Evolutionary conservation across 2,113 vertebrate species (phyloP).

Genomic region (Lethenteron camtschaticum): DNA sequence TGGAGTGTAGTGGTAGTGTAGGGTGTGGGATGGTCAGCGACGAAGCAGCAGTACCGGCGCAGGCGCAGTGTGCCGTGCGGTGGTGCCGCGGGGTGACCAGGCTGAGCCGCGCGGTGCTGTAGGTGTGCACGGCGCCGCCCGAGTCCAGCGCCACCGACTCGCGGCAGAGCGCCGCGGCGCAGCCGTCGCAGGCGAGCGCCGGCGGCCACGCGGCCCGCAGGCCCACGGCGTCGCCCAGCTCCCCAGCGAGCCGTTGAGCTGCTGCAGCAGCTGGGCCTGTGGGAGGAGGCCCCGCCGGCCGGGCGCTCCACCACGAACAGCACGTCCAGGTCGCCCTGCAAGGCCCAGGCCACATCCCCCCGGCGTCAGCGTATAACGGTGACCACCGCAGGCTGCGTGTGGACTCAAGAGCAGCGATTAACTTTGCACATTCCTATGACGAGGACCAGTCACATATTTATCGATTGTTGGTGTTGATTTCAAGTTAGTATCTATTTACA

Average conservation of each 20-base stretch:
- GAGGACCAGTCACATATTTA: too few species aligned
- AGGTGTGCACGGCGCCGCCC: constrained; percentile 61
- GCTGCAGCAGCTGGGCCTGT: constrained; percentile 74
- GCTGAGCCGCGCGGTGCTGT: constrained; percentile 68
- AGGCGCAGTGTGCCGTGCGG: constrained; percentile 59
- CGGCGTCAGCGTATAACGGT: too few species aligned
- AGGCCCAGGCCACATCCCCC: background rate
- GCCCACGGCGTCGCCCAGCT: constrained; percentile 49
- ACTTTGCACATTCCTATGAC: too few species aligned
- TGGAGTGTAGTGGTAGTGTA: too few species aligned
- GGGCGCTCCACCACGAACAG: constrained; percentile 56
- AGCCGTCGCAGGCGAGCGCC: constrained; percentile 88
- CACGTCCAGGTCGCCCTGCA: constrained; percentile 55
- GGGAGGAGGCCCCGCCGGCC: constrained; percentile 47
- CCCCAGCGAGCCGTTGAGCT: constrained; percentile 51
- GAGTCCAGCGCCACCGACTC: constrained; percentile 66
- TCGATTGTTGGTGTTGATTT: too few species aligned
- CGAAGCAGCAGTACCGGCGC: constrained; percentile 32
- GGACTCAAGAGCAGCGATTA: too few species aligned
- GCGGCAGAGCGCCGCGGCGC: constrained; percentile 66
- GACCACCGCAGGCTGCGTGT: too few species aligned
- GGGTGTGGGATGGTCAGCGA: background rate
- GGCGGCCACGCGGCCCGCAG: constrained; percentile 62
- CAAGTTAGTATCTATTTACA: too few species aligned
- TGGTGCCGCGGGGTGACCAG: constrained; percentile 82